Percentiles rank a stretch among this genome's conserved stretches.
These are phyloP conservation scores for Diploptera punctata DNA, from an alignment of 2,888 invertebrate species.

Conservation along the genomic window DNA sequence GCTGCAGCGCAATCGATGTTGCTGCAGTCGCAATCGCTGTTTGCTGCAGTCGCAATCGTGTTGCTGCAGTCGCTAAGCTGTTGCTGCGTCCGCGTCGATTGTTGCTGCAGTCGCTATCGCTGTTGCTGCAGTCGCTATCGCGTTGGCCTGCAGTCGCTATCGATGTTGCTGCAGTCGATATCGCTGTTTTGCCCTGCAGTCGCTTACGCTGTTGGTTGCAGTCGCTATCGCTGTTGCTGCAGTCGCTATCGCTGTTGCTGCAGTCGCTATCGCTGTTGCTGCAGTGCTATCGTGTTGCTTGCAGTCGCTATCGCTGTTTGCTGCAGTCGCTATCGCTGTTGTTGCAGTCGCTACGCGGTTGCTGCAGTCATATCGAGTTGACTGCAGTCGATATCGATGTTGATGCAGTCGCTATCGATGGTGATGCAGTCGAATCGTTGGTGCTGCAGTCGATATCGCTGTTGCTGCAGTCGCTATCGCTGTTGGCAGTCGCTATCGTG, in stretches of 20 bases:
- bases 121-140: not conserved
- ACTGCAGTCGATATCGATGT: not conserved
- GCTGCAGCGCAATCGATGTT: not conserved
- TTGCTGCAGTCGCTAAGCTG: not conserved
- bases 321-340: not conserved
- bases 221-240: not conserved
- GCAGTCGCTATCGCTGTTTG: not conserved
- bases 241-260: too few species aligned
- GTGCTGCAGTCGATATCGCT: not conserved
- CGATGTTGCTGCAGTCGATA: not conserved
- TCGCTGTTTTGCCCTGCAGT: not conserved
- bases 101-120: not conserved
- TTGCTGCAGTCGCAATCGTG: not conserved
- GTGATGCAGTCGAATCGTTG: constrained; percentile 1
- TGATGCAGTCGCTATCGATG: constrained; percentile 2
- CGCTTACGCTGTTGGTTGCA: not conserved
- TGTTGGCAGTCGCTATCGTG: constrained; percentile 1
- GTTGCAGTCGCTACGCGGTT: not conserved
- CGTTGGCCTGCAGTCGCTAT: not conserved
- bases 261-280: not conserved
- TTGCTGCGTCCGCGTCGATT: too few species aligned
- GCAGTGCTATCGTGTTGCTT: not conserved
- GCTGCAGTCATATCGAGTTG: not conserved
- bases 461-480: constrained; percentile 3
- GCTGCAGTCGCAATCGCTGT: not conserved